Evolutionary conservation across 2,888 invertebrate genomes (phyloP).

Genomic region (Nomada fucata): DNA sequence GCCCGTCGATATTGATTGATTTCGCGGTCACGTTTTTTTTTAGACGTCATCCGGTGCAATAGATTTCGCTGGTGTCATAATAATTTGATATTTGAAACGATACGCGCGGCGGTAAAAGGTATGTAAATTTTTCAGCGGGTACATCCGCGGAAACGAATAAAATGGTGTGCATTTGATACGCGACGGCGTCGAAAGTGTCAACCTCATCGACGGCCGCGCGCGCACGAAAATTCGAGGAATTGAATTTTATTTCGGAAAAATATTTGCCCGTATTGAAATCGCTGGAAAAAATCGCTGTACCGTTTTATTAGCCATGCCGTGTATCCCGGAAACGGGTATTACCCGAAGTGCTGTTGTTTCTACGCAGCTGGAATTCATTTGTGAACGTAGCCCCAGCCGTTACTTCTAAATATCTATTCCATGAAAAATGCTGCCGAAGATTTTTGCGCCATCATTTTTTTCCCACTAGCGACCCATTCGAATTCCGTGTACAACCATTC

Average conservation of each 20-base stretch:
- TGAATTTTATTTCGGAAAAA: conserved; percentile 36
- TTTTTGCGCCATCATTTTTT: no score
- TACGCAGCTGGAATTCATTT: not conserved
- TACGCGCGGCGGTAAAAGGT: no score
- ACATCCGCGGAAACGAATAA: not conserved
- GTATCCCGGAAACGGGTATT: not conserved
- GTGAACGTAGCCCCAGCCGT: no score
- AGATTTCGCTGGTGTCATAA: not conserved
- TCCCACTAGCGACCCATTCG: no score
- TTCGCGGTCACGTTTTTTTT: not conserved
- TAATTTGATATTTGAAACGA: not conserved
- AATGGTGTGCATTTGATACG: not conserved
- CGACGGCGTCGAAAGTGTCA: conserved; percentile 15
- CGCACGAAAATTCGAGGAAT: not conserved
- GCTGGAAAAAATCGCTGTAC: conserved; percentile 16
- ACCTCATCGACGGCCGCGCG: not conserved
- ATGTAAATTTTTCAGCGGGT: no score
- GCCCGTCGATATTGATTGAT: not conserved
- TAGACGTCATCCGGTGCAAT: not conserved
- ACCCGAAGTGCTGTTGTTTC: not conserved
- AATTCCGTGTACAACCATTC: no score
- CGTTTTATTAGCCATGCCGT: conserved; percentile 20
- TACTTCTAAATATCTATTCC: no score
- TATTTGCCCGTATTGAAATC: conserved; percentile 1
- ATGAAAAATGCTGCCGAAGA: no score